phyloP scores from a whole-genome alignment of 2,888 invertebrate species.

The Nycteola revayana region DNA sequence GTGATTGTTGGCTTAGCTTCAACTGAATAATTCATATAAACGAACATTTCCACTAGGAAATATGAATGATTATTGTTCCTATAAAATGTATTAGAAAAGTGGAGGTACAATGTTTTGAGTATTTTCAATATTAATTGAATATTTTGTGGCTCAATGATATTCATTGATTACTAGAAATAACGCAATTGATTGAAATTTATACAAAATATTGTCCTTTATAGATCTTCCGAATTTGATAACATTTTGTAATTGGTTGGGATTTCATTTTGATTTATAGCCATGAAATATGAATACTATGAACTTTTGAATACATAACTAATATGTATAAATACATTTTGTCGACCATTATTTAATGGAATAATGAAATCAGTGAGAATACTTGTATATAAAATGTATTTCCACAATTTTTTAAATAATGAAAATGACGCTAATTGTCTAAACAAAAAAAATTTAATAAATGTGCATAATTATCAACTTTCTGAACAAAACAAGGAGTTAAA shows the following conservation, averaged over 20 bases:
- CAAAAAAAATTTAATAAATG: too few species aligned
- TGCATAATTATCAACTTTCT: too few species aligned
- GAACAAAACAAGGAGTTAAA: too few species aligned
- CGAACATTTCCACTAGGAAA: conserved; percentile 15
- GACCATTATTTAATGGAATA: too few species aligned
- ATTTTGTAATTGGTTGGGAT: conserved; percentile 11
- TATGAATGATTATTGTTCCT: conserved; percentile 38
- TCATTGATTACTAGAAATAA: conserved; percentile 9
- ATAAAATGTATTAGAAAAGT: conserved; percentile 18
- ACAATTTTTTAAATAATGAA: too few species aligned
- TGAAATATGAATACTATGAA: too few species aligned
- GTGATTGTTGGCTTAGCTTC: conserved; percentile 25
- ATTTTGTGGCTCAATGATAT: conserved; percentile 6
- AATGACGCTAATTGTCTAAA: too few species aligned
- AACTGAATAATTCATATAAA: conserved; percentile 13
- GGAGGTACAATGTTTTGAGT: conserved; percentile 2
- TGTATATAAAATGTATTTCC: too few species aligned
- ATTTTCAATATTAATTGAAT: conserved; percentile 11
- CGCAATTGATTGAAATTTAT: conserved; percentile 8
- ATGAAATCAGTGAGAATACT: too few species aligned
- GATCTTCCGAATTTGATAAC: conserved; percentile 1
- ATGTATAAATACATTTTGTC: too few species aligned
- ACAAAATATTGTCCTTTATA: conserved; percentile 3
- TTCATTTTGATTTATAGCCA: conserved; percentile 15
- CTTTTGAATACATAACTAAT: too few species aligned